Conservation (phyloP, 2,888 invertebrate species). For the Patella pellucida region DNA sequence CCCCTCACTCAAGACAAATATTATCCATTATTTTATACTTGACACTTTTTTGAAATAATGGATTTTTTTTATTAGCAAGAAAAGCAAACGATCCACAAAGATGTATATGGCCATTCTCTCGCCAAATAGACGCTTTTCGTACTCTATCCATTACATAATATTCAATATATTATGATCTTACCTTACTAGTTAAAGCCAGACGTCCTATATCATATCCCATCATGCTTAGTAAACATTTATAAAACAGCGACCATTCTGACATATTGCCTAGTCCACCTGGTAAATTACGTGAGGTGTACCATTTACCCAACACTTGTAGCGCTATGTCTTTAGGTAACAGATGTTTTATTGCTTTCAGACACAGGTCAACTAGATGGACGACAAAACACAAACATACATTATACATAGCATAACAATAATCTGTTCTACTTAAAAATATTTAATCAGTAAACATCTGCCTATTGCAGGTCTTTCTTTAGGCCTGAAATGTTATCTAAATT, state of each 20-base stretch:
- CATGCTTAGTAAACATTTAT: constrained; percentile 74
- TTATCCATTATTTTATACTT: too few species aligned
- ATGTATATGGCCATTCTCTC: too few species aligned
- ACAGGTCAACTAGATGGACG: constrained; percentile 77
- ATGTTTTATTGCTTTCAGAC: constrained; percentile 81
- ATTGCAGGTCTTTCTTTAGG: too few species aligned
- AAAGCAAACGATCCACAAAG: too few species aligned
- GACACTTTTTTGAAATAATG: too few species aligned
- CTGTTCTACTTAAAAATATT: neutral
- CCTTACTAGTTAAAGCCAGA: constrained; percentile 72
- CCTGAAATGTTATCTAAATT: too few species aligned
- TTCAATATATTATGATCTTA: constrained; percentile 22
- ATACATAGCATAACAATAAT: neutral
- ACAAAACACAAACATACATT: neutral
- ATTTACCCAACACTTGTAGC: constrained; percentile 82
- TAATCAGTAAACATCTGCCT: too few species aligned
- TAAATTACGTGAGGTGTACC: constrained; percentile 90
- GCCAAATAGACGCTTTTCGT: too few species aligned
- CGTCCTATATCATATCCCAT: constrained; percentile 82
- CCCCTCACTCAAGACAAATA: too few species aligned
- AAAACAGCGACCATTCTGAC: constrained; percentile 65
- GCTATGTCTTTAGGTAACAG: constrained; percentile 83
- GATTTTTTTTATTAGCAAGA: too few species aligned
- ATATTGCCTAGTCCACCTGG: constrained; percentile 76
- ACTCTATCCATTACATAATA: too few species aligned